Conservation (phyloP, 2,113 vertebrate genomes). For the Psephotus haematonotus region DNA sequence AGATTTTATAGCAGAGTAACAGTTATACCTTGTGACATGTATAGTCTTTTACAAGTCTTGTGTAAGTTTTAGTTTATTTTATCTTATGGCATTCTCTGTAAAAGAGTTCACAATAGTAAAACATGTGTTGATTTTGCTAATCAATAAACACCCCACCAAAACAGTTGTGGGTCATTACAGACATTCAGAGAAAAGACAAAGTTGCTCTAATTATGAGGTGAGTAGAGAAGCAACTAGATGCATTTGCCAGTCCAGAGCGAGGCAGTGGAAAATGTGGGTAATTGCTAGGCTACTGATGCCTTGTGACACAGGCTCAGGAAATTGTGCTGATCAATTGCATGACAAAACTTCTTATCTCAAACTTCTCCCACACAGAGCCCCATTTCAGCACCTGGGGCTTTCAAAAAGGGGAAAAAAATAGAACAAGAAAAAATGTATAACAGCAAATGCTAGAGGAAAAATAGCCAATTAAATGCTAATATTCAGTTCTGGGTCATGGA, state of each 20-base stretch:
- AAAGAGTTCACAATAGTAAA: background rate
- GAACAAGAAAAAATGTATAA: background rate
- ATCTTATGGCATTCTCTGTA: background rate
- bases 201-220: background rate
- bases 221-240: background rate
- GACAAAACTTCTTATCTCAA: slow-evolving; percentile 14
- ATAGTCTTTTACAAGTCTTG: background rate
- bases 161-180: background rate
- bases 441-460: background rate
- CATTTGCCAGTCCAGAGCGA: background rate
- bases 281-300: slow-evolving; percentile 25
- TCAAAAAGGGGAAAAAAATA: background rate
- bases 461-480: background rate
- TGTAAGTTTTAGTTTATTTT: background rate
- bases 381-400: background rate
- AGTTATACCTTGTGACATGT: too few relatives aligned
- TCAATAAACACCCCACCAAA: background rate
- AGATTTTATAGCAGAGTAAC: background rate
- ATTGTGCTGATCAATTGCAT: background rate
- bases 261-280: background rate
- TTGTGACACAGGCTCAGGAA: background rate
- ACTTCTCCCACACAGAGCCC: slow-evolving; percentile 8
- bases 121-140: background rate
- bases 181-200: background rate
- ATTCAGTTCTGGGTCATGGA: background rate